Evolutionary conservation across 1,140 invertebrate species (phyloP).

Genomic region (Penaeus japonicus): DNA sequence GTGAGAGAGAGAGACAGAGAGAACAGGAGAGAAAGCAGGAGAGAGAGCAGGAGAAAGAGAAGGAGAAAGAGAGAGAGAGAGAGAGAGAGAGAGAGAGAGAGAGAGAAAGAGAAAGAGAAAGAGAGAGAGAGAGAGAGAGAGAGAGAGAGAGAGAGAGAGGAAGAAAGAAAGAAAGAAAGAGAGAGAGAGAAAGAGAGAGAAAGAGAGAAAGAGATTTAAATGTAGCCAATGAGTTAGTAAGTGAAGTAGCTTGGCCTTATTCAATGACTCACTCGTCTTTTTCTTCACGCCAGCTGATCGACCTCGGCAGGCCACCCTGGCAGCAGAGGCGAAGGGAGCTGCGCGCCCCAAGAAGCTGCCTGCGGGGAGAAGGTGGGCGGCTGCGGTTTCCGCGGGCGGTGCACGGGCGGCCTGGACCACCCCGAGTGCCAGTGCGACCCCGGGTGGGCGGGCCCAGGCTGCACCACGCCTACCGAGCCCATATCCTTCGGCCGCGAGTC

Average conservation of each 20-base stretch:
- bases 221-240: not conserved
- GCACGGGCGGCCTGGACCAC: slow-evolving; percentile 11
- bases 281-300: slow-evolving; percentile 4
- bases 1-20: too few species aligned
- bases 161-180: not conserved
- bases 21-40: too few species aligned
- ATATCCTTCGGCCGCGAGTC: not conserved
- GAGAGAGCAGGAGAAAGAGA: too few species aligned
- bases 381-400: slow-evolving; percentile 15
- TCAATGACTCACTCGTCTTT: too few species aligned
- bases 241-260: not conserved
- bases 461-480: slow-evolving; percentile 15
- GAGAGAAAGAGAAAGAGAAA: not conserved
- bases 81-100: not conserved
- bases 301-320: slow-evolving; percentile 41
- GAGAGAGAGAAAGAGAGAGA: not conserved
- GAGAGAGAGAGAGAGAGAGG: not conserved
- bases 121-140: not conserved
- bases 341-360: slow-evolving; percentile 11
- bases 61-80: not conserved
- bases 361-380: not conserved
- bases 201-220: not conserved
- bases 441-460: slow-evolving; percentile 30
- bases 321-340: not conserved
- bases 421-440: slow-evolving; percentile 26